Percentiles rank a stretch among this genome's conserved stretches.
phyloP scores from a whole-genome alignment of 2,797 vertebrate genomes.

The Coendou prehensilis region DNA sequence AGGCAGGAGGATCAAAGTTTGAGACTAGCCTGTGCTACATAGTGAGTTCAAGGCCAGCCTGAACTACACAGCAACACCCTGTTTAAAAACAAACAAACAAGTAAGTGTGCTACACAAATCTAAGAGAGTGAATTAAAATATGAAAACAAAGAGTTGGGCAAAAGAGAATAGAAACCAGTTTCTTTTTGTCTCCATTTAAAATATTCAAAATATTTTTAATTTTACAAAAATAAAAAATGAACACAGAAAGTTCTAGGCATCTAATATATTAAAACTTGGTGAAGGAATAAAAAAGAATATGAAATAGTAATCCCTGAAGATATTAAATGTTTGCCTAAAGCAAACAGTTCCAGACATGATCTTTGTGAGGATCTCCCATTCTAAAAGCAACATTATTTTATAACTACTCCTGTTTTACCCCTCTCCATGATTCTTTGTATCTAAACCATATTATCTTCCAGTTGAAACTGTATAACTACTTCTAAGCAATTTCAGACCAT shows the following conservation, averaged over 20 bases:
- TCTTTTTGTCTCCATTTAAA: constrained; percentile 32
- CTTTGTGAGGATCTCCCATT: not conserved
- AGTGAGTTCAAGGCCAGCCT: not conserved
- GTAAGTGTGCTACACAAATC: not conserved
- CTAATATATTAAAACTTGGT: not conserved
- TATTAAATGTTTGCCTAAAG: not conserved
- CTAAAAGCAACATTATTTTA: constrained; percentile 37
- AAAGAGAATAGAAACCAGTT: constrained; percentile 51
- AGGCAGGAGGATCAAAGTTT: not conserved
- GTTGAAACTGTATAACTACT: constrained; percentile 24
- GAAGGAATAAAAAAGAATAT: constrained; percentile 20
- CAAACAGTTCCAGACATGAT: constrained; percentile 17
- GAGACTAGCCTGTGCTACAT: not conserved
- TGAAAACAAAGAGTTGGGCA: not conserved
- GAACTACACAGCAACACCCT: not conserved
- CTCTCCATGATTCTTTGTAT: not conserved
- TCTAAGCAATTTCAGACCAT: constrained; percentile 36
- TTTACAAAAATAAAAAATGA: constrained; percentile 55
- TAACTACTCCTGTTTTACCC: not conserved
- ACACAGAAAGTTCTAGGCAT: constrained; percentile 35
- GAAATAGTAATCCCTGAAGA: constrained; percentile 20
- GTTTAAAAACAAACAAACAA: not conserved
- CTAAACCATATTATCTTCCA: not conserved
- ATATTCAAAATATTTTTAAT: constrained; percentile 48
- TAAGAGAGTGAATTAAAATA: not conserved